A percentile compares a stretch with the other conserved stretches of the same genome.
Conservation (phyloP, 2,113 vertebrate genomes). For the Sorex fumeus region DNA sequence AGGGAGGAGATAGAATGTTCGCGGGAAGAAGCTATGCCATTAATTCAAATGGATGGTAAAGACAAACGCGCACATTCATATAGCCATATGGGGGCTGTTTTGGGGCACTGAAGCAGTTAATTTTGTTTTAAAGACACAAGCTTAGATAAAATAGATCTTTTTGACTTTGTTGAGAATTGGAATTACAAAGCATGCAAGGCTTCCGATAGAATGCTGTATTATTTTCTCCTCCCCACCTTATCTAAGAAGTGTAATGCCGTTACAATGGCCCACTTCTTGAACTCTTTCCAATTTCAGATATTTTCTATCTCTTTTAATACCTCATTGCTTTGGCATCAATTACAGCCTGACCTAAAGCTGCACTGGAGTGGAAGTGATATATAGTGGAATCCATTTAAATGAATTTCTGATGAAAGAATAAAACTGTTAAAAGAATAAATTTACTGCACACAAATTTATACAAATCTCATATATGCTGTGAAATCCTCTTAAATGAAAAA, state of each 20-base stretch:
- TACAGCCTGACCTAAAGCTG: conserved; percentile 89
- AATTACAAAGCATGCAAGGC: conserved; percentile 74
- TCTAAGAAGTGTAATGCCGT: conserved; percentile 77
- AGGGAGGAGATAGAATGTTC: conserved; percentile 59
- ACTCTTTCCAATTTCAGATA: conserved; percentile 88
- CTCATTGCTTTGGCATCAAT: conserved; percentile 91
- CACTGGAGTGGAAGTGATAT: conserved; percentile 88
- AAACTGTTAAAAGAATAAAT: conserved; percentile 91
- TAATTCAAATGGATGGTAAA: conserved; percentile 66
- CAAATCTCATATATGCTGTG: conserved; percentile 88
- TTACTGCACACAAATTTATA: conserved; percentile 90
- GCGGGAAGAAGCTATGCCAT: conserved; percentile 52
- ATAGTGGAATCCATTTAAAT: conserved; percentile 90
- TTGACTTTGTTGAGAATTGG: conserved; percentile 70
- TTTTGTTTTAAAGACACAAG: conserved; percentile 76
- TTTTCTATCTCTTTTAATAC: conserved; percentile 90
- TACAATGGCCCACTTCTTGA: conserved; percentile 85
- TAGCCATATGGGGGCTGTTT: conserved; percentile 67
- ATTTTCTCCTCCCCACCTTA: conserved; percentile 45
- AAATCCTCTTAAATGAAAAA: conserved; percentile 91
- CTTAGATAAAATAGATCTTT: conserved; percentile 68
- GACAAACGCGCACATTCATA: conserved; percentile 23
- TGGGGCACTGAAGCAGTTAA: conserved; percentile 66
- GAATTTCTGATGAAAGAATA: conserved; percentile 92
- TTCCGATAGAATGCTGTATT: conserved; percentile 75